Evolutionary conservation across 2,888 invertebrate species (phyloP).

Genomic region (Leptinotarsa haldemani): DNA sequence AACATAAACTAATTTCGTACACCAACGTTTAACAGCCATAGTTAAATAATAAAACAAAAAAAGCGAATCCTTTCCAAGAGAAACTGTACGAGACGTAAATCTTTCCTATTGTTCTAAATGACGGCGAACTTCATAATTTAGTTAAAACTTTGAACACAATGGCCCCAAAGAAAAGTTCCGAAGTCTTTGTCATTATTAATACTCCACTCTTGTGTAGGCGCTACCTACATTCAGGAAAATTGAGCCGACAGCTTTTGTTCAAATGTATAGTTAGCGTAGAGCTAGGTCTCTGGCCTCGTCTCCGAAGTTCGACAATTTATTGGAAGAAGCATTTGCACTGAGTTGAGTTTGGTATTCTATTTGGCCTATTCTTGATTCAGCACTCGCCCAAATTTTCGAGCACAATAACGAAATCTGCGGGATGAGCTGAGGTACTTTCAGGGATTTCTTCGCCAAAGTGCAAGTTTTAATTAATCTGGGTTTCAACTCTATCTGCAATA

Average conservation of each 20-base stretch:
- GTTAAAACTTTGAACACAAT: constrained; percentile 52
- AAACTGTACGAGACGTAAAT: constrained; percentile 41
- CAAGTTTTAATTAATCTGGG: constrained; percentile 3
- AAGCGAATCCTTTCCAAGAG: constrained; percentile 28
- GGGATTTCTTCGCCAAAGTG: neutral
- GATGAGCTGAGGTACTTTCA: neutral
- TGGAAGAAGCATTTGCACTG: constrained; percentile 12
- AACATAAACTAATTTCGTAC: constrained; percentile 17
- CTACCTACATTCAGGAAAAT: constrained; percentile 43
- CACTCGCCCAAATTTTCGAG: neutral
- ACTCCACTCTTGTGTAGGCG: constrained; percentile 36
- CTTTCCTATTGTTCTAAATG: constrained; percentile 50
- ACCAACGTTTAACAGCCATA: constrained; percentile 20
- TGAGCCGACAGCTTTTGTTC: constrained; percentile 42
- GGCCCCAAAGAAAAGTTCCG: constrained; percentile 42
- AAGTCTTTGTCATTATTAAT: constrained; percentile 45
- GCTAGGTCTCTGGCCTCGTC: constrained; percentile 20
- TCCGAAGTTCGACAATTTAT: constrained; percentile 28
- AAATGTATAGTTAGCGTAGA: constrained; percentile 30
- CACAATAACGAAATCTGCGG: constrained; percentile 5
- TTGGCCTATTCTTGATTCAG: constrained; percentile 4
- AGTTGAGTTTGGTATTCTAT: neutral
- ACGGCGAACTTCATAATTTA: constrained; percentile 52
- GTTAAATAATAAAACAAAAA: constrained; percentile 30
- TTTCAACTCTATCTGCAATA: neutral